These are phyloP conservation scores for Chionodraco myersi DNA, from an alignment of 2,113 vertebrate genomes.

Conservation along the genomic window DNA sequence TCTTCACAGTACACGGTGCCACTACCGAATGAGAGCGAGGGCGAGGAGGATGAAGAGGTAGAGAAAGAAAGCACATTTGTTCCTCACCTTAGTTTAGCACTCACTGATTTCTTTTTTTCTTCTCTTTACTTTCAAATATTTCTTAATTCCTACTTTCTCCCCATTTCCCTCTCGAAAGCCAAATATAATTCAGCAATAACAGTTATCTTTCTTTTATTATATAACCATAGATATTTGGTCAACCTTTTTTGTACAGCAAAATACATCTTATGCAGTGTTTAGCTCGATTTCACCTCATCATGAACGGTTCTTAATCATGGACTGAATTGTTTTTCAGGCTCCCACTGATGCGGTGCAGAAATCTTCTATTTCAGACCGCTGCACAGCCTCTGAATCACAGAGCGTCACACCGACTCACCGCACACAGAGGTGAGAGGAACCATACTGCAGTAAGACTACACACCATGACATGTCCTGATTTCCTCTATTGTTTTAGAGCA, in stretches of 20 bases:
- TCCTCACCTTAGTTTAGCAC: not conserved
- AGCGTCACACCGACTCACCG: slow-evolving; percentile 8
- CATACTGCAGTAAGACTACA: slow-evolving; percentile 1
- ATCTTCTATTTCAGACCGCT: slow-evolving; percentile 27
- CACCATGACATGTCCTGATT: slow-evolving; percentile 9
- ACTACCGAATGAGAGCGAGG: slow-evolving; percentile 4
- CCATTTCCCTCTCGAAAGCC: not conserved
- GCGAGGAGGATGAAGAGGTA: slow-evolving; percentile 5
- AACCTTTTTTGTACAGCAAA: not conserved
- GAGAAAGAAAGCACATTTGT: not conserved
- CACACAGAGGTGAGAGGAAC: slow-evolving; percentile 63
- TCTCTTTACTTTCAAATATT: not conserved
- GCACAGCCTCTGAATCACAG: slow-evolving; percentile 18
- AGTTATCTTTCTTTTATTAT: too few relatives aligned
- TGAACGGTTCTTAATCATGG: not conserved
- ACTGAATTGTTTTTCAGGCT: slow-evolving; percentile 53
- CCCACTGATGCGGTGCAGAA: slow-evolving; percentile 15
- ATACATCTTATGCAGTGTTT: not conserved
- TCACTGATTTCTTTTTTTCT: not conserved
- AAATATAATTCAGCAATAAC: slow-evolving; percentile 3
- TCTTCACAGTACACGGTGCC: not conserved
- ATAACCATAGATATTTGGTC: not conserved
- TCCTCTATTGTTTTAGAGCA: not conserved
- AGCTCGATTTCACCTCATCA: not conserved
- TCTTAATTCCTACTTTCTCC: not conserved